Evolutionary conservation across 2,113 vertebrate species (phyloP).

Genomic region (Phasianus colchicus): DNA sequence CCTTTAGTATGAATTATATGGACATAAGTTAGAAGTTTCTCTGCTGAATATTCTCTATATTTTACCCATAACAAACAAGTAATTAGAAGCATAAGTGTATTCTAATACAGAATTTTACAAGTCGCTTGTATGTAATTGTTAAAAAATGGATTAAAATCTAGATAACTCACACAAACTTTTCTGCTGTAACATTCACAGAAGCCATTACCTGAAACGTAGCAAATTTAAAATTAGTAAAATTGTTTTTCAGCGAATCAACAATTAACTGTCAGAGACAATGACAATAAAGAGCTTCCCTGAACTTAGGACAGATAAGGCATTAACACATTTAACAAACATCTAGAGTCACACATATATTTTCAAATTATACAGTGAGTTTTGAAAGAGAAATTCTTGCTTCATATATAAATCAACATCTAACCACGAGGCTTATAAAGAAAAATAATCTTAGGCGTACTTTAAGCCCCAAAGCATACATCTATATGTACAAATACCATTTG

Average conservation of each 20-base stretch:
- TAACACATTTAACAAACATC: accelerated
- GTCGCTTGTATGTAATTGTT: not conserved
- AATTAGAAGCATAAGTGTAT: not conserved
- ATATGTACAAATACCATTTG: not conserved
- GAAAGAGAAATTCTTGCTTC: not conserved
- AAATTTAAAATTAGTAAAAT: not conserved
- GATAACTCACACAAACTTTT: not conserved
- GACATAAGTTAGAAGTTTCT: not conserved
- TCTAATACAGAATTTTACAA: not conserved
- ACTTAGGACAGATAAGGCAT: not conserved
- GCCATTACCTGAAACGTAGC: not conserved
- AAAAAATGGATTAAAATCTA: not conserved
- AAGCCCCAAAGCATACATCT: not conserved
- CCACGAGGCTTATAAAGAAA: too few species aligned
- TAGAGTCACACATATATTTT: too few species aligned
- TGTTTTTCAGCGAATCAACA: not conserved
- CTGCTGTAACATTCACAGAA: not conserved
- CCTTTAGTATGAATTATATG: not conserved
- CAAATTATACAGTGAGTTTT: not conserved
- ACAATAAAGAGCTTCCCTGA: too few species aligned
- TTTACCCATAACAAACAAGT: not conserved
- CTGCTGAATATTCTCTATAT: not conserved
- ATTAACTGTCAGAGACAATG: not conserved
- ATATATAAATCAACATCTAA: not conserved
- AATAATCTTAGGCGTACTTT: accelerated